A percentile compares a stretch with the other conserved stretches of the same genome.
phyloP scores from a whole-genome alignment of 2,797 vertebrate genomes.

The Hippopotamyrus pictus region DNA sequence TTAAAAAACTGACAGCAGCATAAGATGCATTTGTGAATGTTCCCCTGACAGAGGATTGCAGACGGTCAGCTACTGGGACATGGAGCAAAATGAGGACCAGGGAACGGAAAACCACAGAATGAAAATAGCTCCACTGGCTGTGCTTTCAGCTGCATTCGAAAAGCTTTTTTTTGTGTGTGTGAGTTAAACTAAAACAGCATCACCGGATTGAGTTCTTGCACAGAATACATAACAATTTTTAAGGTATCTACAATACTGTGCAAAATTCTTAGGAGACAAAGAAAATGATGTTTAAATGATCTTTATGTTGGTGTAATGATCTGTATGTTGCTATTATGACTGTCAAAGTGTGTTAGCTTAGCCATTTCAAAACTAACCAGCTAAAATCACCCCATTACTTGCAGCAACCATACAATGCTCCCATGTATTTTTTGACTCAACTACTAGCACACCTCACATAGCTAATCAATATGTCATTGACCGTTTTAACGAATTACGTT shows the following conservation, averaged over 20 bases:
- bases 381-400: neutral
- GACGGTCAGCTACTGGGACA: neutral
- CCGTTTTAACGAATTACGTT: neutral
- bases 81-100: neutral
- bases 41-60: neutral
- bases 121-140: neutral
- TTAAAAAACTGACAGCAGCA: neutral
- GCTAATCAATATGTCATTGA: neutral
- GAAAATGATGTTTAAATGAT: neutral
- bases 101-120: neutral
- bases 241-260: neutral
- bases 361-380: neutral
- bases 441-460: neutral
- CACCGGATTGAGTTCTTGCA: neutral
- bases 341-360: neutral
- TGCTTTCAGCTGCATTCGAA: neutral
- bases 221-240: neutral
- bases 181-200: neutral
- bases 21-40: neutral
- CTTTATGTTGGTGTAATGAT: neutral
- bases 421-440: neutral
- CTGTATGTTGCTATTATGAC: neutral
- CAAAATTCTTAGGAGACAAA: neutral
- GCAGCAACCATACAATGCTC: neutral
- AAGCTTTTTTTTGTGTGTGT: neutral